A percentile compares a stretch with the other conserved stretches of the same genome.
These are phyloP conservation scores for Scomber scombrus DNA, from an alignment of 2,113 vertebrate genomes.

Conservation along the genomic window DNA sequence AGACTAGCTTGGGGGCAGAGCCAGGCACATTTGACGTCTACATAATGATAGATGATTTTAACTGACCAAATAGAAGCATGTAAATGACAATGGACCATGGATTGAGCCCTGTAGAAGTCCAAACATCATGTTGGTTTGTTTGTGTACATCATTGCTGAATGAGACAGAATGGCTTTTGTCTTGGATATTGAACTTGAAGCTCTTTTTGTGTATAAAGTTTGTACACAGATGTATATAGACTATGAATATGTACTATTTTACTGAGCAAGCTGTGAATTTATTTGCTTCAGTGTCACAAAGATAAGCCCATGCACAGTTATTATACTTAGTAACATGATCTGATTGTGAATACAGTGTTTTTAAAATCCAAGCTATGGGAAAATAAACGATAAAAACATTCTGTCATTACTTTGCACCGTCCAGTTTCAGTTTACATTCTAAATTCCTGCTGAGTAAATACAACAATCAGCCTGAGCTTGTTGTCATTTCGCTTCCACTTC, in stretches of 20 bases:
- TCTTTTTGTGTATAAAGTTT: no score
- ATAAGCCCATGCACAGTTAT: constrained; percentile 15
- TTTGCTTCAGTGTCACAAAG: neutral
- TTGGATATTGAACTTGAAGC: no score
- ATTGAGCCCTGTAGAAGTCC: constrained; percentile 16
- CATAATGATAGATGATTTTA: neutral
- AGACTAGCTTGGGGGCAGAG: neutral
- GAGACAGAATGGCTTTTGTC: no score
- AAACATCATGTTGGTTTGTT: neutral
- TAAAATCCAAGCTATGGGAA: constrained; percentile 36
- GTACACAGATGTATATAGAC: neutral
- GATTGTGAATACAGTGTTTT: constrained; percentile 43
- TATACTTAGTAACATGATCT: neutral
- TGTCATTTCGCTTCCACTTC: constrained; percentile 67
- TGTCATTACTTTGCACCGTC: constrained; percentile 19
- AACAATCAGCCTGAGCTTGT: constrained; percentile 61
- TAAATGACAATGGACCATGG: neutral
- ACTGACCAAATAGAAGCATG: no score
- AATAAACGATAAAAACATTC: constrained; percentile 25
- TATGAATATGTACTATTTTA: no score
- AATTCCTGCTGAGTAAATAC: constrained; percentile 69
- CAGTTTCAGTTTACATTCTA: constrained; percentile 42
- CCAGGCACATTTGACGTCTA: neutral
- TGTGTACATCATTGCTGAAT: neutral
- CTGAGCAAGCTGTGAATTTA: neutral